Base-by-base conservation (phyloP, 2,113 vertebrate genomes). In the Phyllostomus hastatus region DNA sequence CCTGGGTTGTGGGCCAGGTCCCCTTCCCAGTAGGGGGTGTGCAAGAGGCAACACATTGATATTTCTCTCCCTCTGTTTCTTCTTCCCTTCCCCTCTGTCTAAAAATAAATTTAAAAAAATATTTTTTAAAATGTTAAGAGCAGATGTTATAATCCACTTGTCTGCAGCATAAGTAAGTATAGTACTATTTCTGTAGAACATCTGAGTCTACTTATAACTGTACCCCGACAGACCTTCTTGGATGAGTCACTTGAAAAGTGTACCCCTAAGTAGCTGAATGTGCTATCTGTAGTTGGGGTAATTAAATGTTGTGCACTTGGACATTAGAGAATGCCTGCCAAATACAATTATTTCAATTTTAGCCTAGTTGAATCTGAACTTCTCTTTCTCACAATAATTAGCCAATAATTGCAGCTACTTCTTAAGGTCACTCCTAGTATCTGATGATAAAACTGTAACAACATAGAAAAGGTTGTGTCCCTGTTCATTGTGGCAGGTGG, bases 301-400 rank as follows among this genome's bases (percentile, higher is more conserved):
- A 96, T 97, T 79, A 94, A 96, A 35, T 84, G 50, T 7, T 46
- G 3, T 75, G 24, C 43, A 82, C 41, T 90, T 73, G 79, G 83
- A 76, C 38, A n/a, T 50, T 59, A 38, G 64, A 20, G 14, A 85
- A 43, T 70, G 57, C 38, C 54, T 88, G 67, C 67, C 89, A 94
- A 54, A 73, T 43, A 35, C 76, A 82, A 43, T 69, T 84, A 82
- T 79, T 66, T 93, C 59, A 15, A 17, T 50, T 91, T 93, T 82
- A 82, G 67, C 57, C 67, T 82, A 52, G 61, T 61, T 79, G 72
- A 91, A 20, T 64, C 2, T 4, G 28, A 96, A 31, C n/a, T 72
- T 69, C 54, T 33, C 78, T 94, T 64, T 81, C 76, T 67, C 67
- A 50, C 33, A 31, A 46, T 81, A 89, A 91, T 89, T 93, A 86